phyloP scores from a whole-genome alignment of 2,888 invertebrate genomes.

The Eupithecia subfuscata region DNA sequence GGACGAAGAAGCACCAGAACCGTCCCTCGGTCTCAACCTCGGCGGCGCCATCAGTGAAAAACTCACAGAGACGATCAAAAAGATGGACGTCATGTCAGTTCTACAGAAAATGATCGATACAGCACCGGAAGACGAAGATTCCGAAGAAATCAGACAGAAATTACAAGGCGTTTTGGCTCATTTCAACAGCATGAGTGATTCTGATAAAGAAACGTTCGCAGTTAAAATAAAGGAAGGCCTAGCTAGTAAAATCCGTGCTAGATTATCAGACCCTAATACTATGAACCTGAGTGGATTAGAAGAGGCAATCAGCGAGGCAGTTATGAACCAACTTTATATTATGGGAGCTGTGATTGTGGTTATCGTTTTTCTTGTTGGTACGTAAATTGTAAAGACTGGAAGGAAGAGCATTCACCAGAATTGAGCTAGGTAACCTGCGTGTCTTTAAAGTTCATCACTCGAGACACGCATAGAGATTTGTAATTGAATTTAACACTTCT shows the following conservation, averaged over 20 bases:
- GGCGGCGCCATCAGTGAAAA: constrained; percentile 64
- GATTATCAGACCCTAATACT: constrained; percentile 57
- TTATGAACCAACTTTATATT: constrained; percentile 61
- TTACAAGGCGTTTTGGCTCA: constrained; percentile 61
- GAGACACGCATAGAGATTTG: background rate
- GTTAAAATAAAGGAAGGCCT: constrained; percentile 67
- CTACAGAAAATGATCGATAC: constrained; percentile 66
- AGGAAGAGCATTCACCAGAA: background rate
- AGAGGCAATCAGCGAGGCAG: constrained; percentile 61
- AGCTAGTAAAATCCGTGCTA: constrained; percentile 59
- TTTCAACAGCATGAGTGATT: constrained; percentile 61
- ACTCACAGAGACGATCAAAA: constrained; percentile 64
- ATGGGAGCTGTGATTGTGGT: constrained; percentile 58
- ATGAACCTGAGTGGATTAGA: constrained; percentile 63
- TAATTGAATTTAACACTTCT: background rate
- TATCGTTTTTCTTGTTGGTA: constrained; percentile 67
- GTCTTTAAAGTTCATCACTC: background rate
- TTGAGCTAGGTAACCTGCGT: background rate
- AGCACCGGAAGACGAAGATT: constrained; percentile 63
- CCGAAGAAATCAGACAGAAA: constrained; percentile 61
- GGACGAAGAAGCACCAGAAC: constrained; percentile 41
- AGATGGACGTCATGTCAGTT: constrained; percentile 66
- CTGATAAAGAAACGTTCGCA: constrained; percentile 66
- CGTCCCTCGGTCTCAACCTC: constrained; percentile 50
- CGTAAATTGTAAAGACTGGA: constrained; percentile 37